phyloP scores from a whole-genome alignment of 2,113 vertebrate species.

The Sorex araneus region DNA sequence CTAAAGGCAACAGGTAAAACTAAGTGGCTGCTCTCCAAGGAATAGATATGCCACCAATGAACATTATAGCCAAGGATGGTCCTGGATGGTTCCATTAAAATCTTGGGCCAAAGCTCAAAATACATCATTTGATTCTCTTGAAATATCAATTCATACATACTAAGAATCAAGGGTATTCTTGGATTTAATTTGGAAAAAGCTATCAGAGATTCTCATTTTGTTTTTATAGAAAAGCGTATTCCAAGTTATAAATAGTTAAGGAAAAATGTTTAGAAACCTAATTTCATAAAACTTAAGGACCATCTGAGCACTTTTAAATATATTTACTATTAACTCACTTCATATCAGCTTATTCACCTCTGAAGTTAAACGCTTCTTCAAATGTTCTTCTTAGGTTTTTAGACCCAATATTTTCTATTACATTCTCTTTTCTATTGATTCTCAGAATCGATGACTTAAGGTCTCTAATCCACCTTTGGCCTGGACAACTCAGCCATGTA shows the following conservation, averaged over 20 bases:
- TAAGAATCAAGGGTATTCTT: background rate
- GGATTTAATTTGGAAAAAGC: background rate
- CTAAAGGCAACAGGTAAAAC: background rate
- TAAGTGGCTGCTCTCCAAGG: background rate
- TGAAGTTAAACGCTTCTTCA: background rate
- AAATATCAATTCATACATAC: background rate
- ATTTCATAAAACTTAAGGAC: background rate
- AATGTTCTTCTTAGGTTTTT: constrained; percentile 26
- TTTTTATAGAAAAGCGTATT: background rate
- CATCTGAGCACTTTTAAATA: background rate
- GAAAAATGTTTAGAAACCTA: background rate
- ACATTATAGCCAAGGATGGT: background rate
- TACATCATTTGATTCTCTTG: background rate
- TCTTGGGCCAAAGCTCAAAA: background rate
- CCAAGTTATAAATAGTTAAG: background rate
- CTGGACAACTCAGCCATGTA: constrained; percentile 78
- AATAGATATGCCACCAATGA: background rate
- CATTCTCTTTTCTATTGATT: background rate
- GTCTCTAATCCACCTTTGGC: constrained; percentile 79
- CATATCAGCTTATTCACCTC: background rate
- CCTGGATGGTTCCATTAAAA: background rate
- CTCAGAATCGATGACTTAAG: constrained; percentile 77
- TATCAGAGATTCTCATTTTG: constrained; percentile 5
- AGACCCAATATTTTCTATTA: constrained; percentile 43
- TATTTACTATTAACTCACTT: background rate